Percentiles rank a stretch among this genome's conserved stretches.
Evolutionary conservation across 2,888 invertebrate genomes (phyloP).

Genomic region (Apotomis capreana): DNA sequence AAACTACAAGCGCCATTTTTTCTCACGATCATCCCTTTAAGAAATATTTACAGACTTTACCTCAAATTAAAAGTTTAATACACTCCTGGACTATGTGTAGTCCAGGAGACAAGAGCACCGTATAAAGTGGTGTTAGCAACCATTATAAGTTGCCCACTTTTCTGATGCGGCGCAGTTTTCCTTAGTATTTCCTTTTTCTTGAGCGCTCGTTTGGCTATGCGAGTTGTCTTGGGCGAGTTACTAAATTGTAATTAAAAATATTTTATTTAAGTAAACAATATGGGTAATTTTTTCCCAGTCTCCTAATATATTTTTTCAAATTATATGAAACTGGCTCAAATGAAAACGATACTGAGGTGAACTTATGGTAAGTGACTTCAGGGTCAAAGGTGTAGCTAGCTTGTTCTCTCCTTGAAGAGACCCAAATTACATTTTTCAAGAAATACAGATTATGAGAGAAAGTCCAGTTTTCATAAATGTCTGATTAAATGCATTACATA

Average conservation of each 20-base stretch:
- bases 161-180: conserved; percentile 50
- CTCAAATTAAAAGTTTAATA: conserved; percentile 11
- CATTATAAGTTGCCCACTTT: conserved; percentile 62
- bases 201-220: not conserved
- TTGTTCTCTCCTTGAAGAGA: too few relatives aligned
- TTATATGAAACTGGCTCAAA: too few relatives aligned
- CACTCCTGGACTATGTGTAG: conserved; percentile 16
- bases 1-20: not conserved
- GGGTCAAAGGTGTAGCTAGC: too few relatives aligned
- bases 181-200: conserved; percentile 39
- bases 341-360: too few relatives aligned
- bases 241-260: not conserved
- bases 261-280: too few relatives aligned
- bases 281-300: too few relatives aligned
- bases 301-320: too few relatives aligned
- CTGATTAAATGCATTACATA: too few relatives aligned
- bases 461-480: too few relatives aligned
- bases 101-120: conserved; percentile 45
- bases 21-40: not conserved
- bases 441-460: too few relatives aligned
- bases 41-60: not conserved
- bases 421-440: too few relatives aligned
- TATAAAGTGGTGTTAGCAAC: conserved; percentile 57
- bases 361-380: too few relatives aligned
- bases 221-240: conserved; percentile 9